Evolutionary conservation across 2,888 invertebrate species (phyloP), one percentile per base, ranked within the genome.

Genomic region (Amblyjoppa fuscipennis): DNA sequence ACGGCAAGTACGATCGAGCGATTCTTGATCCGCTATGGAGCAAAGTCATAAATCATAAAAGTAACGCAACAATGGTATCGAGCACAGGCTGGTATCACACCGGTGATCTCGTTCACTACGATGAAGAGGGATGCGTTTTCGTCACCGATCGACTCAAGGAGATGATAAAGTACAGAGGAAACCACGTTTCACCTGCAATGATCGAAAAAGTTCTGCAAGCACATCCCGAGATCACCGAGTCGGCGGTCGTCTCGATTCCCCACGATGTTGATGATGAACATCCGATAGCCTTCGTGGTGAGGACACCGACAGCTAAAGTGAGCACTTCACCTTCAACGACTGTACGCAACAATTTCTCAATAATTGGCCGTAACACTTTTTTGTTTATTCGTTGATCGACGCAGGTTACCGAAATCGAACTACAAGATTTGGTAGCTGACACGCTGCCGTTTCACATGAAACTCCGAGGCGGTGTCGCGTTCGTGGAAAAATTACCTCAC

Each of bases 61-160:
- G 34, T 34, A 34, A 34, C 34, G 34, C 7, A 13, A 41, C 28
- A 59, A 56, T 59, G 9, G 9, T 34, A 20, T 69, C 56, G 66
- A 61, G 34, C 59, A 31, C 25, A 91, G 90, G 90, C 3, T 93
- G 90, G 90, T 77, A 90, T 28, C 90, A 90, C 66, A 91, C 91
- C 0, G 92, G 92, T 38, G 92, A 93, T 87, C 78, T 92, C 9
- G 89, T 88, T 45, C 90, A 91, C 79, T 90, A 89, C 71, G 90
- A 93, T 79, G 88, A 90, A 56, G 88, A 92, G 49, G 90, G 90
- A 77, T 88, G 91, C 66, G 86, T 92, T 11, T 34, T 34, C 5
- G 94, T 93, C 20, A 93, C 92, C 51, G 92, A 92, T 51, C 89
- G 93, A 86, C 78, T 93, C 16, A 91, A 90, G 51, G 91, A 91